phyloP scores from a whole-genome alignment of 2,113 vertebrate species.

The Gavialis gangeticus region DNA sequence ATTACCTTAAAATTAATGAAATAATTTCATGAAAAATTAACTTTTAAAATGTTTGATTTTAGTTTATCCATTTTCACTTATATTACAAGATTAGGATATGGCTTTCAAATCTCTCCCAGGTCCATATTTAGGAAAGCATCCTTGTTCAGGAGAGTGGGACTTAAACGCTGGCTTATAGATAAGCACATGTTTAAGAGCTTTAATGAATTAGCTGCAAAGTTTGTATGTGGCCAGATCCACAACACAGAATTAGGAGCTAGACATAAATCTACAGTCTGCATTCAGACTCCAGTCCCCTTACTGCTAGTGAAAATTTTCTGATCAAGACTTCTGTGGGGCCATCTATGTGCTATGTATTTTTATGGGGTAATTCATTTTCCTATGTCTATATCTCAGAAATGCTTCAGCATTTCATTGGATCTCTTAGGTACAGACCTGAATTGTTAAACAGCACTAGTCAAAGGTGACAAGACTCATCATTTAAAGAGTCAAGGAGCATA shows the following conservation, averaged over 20 bases:
- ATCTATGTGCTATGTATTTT: constrained; percentile 59
- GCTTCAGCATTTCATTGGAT: constrained; percentile 24
- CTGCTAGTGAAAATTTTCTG: constrained; percentile 27
- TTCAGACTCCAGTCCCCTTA: constrained; percentile 65
- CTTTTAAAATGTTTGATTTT: constrained; percentile 20
- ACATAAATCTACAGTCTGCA: constrained; percentile 51
- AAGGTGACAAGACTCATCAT: constrained; percentile 61
- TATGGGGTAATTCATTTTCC: constrained; percentile 60
- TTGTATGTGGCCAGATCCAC: constrained; percentile 27
- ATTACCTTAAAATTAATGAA: not conserved
- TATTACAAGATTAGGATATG: constrained; percentile 20
- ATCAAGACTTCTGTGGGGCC: constrained; percentile 55
- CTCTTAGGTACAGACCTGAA: constrained; percentile 37
- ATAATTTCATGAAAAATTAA: not conserved
- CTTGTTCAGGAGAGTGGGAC: constrained; percentile 25
- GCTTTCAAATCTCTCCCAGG: constrained; percentile 20
- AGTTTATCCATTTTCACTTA: not conserved
- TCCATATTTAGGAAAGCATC: constrained; percentile 48
- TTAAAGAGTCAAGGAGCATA: constrained; percentile 58
- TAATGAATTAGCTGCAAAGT: constrained; percentile 66
- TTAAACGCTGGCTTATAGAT: constrained; percentile 56
- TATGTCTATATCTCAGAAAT: constrained; percentile 22
- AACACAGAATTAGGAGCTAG: constrained; percentile 40
- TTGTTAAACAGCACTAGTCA: constrained; percentile 69
- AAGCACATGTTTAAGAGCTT: constrained; percentile 66